These are phyloP conservation scores for Peromyscus polionotus DNA, from an alignment of 2,113 vertebrate species.

Conservation along the genomic window DNA sequence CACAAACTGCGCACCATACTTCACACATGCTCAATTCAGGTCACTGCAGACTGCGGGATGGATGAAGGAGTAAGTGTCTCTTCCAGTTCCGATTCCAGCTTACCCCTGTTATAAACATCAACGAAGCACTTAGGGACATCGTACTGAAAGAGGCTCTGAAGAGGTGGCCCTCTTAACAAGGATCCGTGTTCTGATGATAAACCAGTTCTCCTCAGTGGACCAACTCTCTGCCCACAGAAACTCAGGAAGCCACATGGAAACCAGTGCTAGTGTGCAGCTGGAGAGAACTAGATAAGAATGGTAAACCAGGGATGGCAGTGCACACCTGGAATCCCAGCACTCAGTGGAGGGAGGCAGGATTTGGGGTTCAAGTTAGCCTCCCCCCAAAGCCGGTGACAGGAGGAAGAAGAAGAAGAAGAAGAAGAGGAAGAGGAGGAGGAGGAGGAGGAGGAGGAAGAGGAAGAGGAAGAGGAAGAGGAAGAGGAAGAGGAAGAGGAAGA, in stretches of 20 bases:
- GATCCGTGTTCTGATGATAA: not conserved
- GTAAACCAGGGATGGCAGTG: not conserved
- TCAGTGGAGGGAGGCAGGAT: not conserved
- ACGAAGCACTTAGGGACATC: not conserved
- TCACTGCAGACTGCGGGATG: not conserved
- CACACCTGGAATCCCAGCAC: not conserved
- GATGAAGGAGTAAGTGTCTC: not conserved
- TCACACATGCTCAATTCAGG: not conserved
- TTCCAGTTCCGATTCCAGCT: conserved; percentile 2
- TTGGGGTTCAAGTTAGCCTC: not conserved
- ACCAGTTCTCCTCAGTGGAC: not conserved
- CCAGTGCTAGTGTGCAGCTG: not conserved
- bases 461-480: not conserved
- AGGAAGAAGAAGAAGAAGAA: not conserved
- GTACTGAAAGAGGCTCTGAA: not conserved
- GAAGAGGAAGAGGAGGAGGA: too few relatives aligned
- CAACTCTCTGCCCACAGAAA: not conserved
- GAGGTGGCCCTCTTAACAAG: not conserved
- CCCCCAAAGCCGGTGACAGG: not conserved
- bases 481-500: too few relatives aligned
- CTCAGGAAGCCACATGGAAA: not conserved
- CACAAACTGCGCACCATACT: not conserved
- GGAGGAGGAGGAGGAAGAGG: too few relatives aligned
- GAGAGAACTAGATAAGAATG: not conserved
- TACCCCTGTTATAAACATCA: conserved; percentile 9